phyloP scores from a whole-genome alignment of 1,140 invertebrate species.

The Sogatella furcifera region DNA sequence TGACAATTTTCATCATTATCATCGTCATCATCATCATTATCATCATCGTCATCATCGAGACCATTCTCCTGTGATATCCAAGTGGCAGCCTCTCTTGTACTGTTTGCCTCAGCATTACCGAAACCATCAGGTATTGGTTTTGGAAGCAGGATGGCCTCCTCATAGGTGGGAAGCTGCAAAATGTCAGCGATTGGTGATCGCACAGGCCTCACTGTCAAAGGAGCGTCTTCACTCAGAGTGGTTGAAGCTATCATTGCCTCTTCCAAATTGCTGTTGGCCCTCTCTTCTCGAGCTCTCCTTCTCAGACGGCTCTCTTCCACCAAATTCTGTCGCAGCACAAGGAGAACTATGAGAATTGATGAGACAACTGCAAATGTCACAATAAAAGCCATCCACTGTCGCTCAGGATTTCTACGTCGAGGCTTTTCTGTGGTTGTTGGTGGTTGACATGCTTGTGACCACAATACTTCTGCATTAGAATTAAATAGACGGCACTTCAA shows the following conservation, averaged over 20 bases:
- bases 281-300: neutral
- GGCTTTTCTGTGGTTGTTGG: neutral
- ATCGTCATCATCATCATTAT: no score
- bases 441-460: neutral
- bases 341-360: neutral
- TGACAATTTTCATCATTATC: no score
- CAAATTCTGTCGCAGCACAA: neutral
- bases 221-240: no score
- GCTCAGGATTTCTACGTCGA: neutral
- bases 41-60: no score
- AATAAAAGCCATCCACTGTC: neutral
- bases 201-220: neutral
- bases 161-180: neutral
- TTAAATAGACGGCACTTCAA: neutral
- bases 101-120: no score
- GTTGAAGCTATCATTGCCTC: neutral
- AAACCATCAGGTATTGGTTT: neutral
- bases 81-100: no score
- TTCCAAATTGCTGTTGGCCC: neutral
- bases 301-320: neutral
- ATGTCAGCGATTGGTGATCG: neutral
- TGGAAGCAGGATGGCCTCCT: neutral
- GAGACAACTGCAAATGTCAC: neutral
- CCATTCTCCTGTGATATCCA: no score
- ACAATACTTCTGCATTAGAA: neutral